Percentiles rank a stretch among this genome's conserved stretches.
These are phyloP conservation scores for Amphipoea oculea DNA, from an alignment of 2,888 invertebrate genomes.

Conservation along the genomic window DNA sequence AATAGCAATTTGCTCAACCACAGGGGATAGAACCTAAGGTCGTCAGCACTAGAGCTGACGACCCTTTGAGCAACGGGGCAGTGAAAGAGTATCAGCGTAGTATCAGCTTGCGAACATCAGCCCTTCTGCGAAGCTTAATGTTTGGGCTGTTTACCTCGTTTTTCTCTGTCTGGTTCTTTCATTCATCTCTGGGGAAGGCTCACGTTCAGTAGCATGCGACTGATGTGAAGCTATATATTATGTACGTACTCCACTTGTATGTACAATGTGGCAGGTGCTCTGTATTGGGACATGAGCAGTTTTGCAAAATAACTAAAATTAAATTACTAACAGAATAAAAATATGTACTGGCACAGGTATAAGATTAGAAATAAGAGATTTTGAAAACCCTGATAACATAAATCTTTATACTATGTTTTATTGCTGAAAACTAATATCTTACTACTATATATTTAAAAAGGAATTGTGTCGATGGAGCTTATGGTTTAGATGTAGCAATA, in stretches of 20 bases:
- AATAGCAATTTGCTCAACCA: too few species aligned
- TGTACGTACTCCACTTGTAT: conserved; percentile 17
- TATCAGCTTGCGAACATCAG: too few species aligned
- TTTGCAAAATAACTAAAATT: conserved; percentile 10
- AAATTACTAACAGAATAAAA: not conserved
- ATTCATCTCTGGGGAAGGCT: conserved; percentile 24
- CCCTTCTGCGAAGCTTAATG: not conserved
- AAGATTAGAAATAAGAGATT: not conserved
- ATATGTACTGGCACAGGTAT: not conserved
- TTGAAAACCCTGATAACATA: not conserved
- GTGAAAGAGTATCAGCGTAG: too few species aligned
- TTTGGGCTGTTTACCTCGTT: not conserved
- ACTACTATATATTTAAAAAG: not conserved
- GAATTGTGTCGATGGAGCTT: too few species aligned
- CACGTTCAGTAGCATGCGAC: conserved; percentile 5
- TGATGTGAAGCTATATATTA: conserved; percentile 19
- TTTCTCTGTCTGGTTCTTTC: conserved; percentile 16
- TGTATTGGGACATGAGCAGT: not conserved
- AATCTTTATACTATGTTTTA: not conserved
- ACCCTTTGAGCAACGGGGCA: too few species aligned
- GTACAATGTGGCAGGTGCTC: not conserved
- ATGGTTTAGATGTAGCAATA: not conserved
- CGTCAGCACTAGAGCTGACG: not conserved
- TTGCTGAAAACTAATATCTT: not conserved
- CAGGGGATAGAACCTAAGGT: not conserved